Conservation (phyloP, 2,888 invertebrate genomes). For the Cheilosia impressa region DNA sequence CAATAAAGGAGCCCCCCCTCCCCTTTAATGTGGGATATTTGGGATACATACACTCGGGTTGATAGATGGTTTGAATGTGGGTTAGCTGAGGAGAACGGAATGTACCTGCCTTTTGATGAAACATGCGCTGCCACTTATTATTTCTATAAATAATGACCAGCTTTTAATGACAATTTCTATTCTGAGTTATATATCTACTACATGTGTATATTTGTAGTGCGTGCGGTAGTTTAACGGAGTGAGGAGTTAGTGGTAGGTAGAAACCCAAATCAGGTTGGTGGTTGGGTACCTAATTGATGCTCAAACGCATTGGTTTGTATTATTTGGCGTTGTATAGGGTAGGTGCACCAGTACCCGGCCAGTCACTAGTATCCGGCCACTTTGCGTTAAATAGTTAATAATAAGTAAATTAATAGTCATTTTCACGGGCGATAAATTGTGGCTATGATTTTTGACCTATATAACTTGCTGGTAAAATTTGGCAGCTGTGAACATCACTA, state of each 20-base stretch:
- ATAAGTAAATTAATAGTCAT: too few species aligned
- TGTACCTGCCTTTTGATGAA: neutral
- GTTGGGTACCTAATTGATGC: too few species aligned
- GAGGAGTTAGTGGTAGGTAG: neutral
- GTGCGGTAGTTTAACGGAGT: neutral
- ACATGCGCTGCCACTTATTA: slow-evolving; percentile 42
- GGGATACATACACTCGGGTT: neutral
- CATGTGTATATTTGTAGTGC: neutral
- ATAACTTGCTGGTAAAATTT: too few species aligned
- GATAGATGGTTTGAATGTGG: slow-evolving; percentile 5
- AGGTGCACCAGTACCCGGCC: too few species aligned
- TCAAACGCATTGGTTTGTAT: too few species aligned
- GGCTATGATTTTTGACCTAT: too few species aligned
- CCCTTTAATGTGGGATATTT: neutral
- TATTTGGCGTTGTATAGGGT: too few species aligned
- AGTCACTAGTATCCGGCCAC: too few species aligned
- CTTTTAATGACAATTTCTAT: slow-evolving; percentile 24
- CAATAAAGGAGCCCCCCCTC: slow-evolving; percentile 23
- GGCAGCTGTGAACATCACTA: too few species aligned
- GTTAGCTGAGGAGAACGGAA: slow-evolving; percentile 11
- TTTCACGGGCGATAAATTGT: too few species aligned
- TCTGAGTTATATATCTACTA: neutral
- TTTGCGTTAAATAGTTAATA: too few species aligned
- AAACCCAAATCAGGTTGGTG: too few species aligned
- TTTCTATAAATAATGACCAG: slow-evolving; percentile 41